phyloP scores from a whole-genome alignment of 1,140 invertebrate genomes.

The Marisa cornuarietis region DNA sequence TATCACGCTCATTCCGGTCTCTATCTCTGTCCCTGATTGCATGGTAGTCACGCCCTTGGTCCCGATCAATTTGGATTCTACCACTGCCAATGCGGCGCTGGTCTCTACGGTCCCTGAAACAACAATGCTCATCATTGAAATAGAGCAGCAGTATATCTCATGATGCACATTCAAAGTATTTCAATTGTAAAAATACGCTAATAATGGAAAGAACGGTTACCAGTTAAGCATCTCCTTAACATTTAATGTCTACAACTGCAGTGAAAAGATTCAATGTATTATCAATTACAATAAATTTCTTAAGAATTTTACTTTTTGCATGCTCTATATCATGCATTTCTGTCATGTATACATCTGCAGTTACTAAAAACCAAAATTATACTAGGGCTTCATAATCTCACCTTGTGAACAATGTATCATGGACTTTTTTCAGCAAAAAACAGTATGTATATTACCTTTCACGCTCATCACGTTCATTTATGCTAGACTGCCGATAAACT shows the following conservation, averaged over 20 bases:
- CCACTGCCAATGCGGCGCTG: constrained; percentile 76
- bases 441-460: constrained; percentile 30
- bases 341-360: background rate
- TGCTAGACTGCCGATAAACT: constrained; percentile 41
- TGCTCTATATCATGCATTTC: background rate
- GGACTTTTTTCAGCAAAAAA: constrained; percentile 1
- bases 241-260: background rate
- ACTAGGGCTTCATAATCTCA: no score
- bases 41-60: constrained; percentile 69
- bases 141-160: no score
- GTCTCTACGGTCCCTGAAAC: constrained; percentile 34
- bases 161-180: no score
- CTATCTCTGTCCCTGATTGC: constrained; percentile 42
- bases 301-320: background rate
- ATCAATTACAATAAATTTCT: background rate
- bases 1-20: constrained; percentile 26
- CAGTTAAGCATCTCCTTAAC: no score
- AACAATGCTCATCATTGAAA: background rate
- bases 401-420: background rate
- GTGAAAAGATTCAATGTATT: background rate
- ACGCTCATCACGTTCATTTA: constrained; percentile 41
- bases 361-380: no score
- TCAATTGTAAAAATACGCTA: no score
- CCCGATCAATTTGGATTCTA: constrained; percentile 76
- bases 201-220: no score